Conservation (phyloP, 2,888 invertebrate genomes). For the Dysmachus trigonus region DNA sequence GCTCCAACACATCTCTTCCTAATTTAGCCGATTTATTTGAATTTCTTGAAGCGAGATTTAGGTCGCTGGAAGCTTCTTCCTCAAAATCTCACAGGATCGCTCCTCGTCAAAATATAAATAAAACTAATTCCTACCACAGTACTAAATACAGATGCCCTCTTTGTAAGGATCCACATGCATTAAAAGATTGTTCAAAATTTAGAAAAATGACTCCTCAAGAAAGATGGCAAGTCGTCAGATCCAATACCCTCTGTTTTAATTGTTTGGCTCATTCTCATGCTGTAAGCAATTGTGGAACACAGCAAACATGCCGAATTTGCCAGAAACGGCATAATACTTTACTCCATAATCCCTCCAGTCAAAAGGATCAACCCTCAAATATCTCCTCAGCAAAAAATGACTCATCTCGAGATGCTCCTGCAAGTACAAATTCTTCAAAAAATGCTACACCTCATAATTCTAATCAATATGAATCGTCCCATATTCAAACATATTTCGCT, state of each 20-base stretch:
- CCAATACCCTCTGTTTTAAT: not conserved
- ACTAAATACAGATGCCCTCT: not conserved
- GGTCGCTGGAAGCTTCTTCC: not conserved
- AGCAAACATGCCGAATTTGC: not conserved
- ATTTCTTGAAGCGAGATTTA: slow-evolving; percentile 10
- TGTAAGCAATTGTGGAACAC: not conserved
- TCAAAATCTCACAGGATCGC: not conserved
- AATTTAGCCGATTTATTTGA: not conserved
- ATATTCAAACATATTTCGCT: not conserved
- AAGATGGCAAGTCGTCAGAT: not conserved
- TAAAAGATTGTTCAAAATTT: not conserved
- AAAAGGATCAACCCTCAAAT: not conserved
- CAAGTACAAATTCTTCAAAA: not conserved
- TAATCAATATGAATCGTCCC: not conserved
- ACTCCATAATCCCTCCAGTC: not conserved
- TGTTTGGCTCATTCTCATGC: not conserved
- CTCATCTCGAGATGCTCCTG: too few relatives aligned
- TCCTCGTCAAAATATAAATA: not conserved
- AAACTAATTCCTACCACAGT: not conserved
- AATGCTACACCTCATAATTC: not conserved
- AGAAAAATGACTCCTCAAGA: not conserved
- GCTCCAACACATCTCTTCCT: not conserved
- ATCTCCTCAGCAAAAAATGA: too few relatives aligned
- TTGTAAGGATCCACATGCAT: not conserved
- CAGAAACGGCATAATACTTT: not conserved